These are phyloP conservation scores for Macrophya alboannulata DNA, from an alignment of 2,888 invertebrate genomes.

Conservation along the genomic window DNA sequence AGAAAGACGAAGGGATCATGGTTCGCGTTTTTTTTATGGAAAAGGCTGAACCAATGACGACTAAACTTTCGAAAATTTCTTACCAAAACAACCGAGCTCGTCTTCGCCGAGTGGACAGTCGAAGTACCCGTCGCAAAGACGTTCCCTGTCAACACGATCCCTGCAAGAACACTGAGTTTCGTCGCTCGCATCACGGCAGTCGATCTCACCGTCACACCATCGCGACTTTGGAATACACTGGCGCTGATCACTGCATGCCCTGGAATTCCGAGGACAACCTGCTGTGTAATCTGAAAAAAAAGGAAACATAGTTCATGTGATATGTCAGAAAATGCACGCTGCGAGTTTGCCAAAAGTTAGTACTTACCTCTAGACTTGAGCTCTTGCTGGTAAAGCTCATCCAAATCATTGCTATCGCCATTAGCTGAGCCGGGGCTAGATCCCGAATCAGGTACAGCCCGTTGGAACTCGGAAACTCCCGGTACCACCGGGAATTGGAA, in stretches of 20 bases:
- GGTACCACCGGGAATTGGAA: slow-evolving; percentile 68
- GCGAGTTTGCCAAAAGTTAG: background rate
- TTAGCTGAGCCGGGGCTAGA: background rate
- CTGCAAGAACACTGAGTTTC: slow-evolving; percentile 89
- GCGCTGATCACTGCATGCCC: slow-evolving; percentile 67
- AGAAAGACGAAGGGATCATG: background rate
- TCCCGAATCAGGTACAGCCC: slow-evolving; percentile 54
- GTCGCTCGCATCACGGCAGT: slow-evolving; percentile 91
- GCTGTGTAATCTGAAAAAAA: slow-evolving; percentile 53
- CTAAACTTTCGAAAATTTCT: slow-evolving; percentile 61
- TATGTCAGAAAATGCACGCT: background rate
- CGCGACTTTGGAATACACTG: slow-evolving; percentile 82
- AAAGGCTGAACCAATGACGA: background rate
- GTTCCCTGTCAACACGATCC: slow-evolving; percentile 84
- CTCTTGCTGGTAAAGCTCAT: background rate
- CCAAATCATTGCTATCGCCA: background rate
- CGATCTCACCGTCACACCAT: slow-evolving; percentile 88
- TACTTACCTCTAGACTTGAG: slow-evolving; percentile 32
- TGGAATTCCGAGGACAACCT: slow-evolving; percentile 60
- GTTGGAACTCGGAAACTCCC: slow-evolving; percentile 66
- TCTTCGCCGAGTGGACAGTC: slow-evolving; percentile 93
- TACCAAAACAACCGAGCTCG: slow-evolving; percentile 90
- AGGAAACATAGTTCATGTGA: background rate
- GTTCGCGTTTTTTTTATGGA: background rate
- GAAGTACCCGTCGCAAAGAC: slow-evolving; percentile 90